These are phyloP conservation scores for Microcebus ravelobensis DNA, from an alignment of 2,113 vertebrate genomes.

Conservation along the genomic window DNA sequence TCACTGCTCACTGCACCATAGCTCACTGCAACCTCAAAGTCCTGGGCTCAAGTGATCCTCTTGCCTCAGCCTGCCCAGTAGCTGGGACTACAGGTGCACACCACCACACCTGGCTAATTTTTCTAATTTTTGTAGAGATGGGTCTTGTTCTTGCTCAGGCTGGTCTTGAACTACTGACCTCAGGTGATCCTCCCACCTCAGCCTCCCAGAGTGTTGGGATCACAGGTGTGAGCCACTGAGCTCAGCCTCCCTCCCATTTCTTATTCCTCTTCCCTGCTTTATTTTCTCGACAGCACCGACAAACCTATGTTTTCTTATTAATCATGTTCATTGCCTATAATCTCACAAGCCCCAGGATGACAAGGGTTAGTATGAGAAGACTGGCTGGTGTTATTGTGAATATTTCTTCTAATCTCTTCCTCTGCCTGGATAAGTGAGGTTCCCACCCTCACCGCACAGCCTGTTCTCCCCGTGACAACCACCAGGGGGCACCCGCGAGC, in stretches of 20 bases:
- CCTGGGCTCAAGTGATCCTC: background rate
- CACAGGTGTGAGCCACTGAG: background rate
- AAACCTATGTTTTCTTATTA: background rate
- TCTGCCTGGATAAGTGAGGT: background rate
- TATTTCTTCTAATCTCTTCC: background rate
- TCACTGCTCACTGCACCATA: too few relatives aligned
- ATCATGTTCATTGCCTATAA: background rate
- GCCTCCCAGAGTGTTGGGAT: background rate
- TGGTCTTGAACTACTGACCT: background rate
- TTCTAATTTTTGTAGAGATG: background rate
- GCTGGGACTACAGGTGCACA: background rate
- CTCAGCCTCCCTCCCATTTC: background rate
- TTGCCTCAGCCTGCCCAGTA: background rate
- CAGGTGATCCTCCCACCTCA: background rate
- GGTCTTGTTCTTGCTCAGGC: fast-evolving
- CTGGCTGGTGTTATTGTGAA: too few relatives aligned
- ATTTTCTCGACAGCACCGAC: background rate
- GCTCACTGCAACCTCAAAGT: background rate
- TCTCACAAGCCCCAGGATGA: background rate
- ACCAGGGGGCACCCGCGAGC: background rate
- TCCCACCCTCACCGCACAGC: too few relatives aligned
- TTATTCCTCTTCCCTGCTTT: background rate
- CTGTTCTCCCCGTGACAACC: background rate
- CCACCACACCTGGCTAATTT: background rate
- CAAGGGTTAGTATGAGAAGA: background rate